phyloP scores from a whole-genome alignment of 2,888 invertebrate genomes.

The Taphrorychus bicolor region DNA sequence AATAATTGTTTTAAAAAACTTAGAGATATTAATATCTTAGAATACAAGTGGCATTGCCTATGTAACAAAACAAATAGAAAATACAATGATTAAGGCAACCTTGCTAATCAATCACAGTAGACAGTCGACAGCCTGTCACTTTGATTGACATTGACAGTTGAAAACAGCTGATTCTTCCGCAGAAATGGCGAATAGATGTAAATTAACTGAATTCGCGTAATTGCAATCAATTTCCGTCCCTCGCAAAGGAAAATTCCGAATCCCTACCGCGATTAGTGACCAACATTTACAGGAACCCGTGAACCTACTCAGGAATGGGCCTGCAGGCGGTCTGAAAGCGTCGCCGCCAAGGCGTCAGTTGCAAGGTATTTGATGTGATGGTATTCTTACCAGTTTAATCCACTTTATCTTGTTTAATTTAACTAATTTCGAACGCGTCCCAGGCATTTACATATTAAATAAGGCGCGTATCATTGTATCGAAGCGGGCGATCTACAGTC shows the following conservation, averaged over 20 bases:
- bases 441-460: conserved; percentile 12
- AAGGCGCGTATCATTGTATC: not conserved
- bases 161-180: conserved; percentile 53
- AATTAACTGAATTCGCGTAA: conserved; percentile 46
- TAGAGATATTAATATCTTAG: too few relatives aligned
- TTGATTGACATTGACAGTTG: too few relatives aligned
- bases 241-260: not conserved
- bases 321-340: not conserved
- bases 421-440: not conserved
- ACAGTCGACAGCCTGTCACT: too few relatives aligned
- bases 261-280: not conserved
- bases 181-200: conserved; percentile 54
- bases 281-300: not conserved
- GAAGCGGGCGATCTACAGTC: too few relatives aligned
- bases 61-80: too few relatives aligned
- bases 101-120: too few relatives aligned
- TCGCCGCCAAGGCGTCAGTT: not conserved
- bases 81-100: too few relatives aligned
- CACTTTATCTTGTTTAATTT: conserved; percentile 40
- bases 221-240: conserved; percentile 54
- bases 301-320: not conserved
- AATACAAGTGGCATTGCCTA: too few relatives aligned
- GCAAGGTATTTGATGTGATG: not conserved
- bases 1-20: too few relatives aligned
- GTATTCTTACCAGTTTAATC: conserved; percentile 43